A percentile compares a stretch with the other conserved stretches of the same genome.
These are phyloP conservation scores for Novumbra hubbsi DNA, from an alignment of 2,797 vertebrate genomes.

Conservation along the genomic window DNA sequence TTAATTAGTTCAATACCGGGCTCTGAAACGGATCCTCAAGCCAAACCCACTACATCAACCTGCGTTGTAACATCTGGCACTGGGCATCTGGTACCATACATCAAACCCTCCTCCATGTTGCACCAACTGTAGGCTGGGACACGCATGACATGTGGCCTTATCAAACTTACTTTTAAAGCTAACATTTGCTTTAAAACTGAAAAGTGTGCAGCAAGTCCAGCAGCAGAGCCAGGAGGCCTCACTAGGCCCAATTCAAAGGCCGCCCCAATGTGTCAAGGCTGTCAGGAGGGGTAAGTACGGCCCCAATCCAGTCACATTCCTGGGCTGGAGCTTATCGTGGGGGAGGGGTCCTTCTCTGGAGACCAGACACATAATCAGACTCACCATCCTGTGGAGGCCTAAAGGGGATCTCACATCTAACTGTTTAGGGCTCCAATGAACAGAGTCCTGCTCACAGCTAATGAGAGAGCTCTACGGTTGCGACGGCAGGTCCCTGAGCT, in stretches of 20 bases:
- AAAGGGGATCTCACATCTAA: conserved; percentile 27
- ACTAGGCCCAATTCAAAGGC: neutral
- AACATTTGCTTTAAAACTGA: conserved; percentile 66
- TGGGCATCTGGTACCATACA: conserved; percentile 78
- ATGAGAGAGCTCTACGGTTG: conserved; percentile 46
- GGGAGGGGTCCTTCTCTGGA: neutral
- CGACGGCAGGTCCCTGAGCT: conserved; percentile 44
- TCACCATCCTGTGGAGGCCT: conserved; percentile 31
- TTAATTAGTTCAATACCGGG: conserved; percentile 68
- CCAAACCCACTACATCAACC: conserved; percentile 66
- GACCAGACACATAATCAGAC: neutral
- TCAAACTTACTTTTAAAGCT: conserved; percentile 71
- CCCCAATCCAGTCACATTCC: neutral
- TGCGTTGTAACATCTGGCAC: conserved; percentile 73
- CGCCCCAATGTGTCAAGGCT: neutral
- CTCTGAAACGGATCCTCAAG: conserved; percentile 59
- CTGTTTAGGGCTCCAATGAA: conserved; percentile 66
- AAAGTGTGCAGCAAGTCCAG: conserved; percentile 19
- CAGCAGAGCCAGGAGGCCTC: conserved; percentile 18
- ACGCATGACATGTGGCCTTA: conserved; percentile 56
- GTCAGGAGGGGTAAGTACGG: neutral
- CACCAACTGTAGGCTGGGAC: conserved; percentile 32
- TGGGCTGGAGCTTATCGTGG: neutral
- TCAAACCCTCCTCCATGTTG: conserved; percentile 65
- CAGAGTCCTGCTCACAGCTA: conserved; percentile 53